Conservation (phyloP, 2,888 invertebrate genomes). For the Horisme vitalbata region DNA sequence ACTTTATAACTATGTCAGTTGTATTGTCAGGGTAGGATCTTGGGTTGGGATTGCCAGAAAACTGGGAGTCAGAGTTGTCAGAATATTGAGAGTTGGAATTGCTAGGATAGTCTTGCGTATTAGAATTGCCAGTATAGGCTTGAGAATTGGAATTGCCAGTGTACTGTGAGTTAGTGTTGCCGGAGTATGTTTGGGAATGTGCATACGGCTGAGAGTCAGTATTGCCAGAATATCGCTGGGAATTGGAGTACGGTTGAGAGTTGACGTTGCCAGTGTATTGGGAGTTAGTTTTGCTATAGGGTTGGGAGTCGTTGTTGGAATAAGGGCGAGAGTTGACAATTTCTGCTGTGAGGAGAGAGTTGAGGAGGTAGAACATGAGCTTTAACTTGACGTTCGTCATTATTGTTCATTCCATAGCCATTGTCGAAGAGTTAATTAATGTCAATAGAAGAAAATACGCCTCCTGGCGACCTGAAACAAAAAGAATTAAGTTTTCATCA, state of each 20-base stretch:
- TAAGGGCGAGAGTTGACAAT: slow-evolving; percentile 68
- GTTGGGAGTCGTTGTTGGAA: slow-evolving; percentile 1
- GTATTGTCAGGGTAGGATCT: slow-evolving; percentile 15
- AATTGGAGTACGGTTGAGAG: slow-evolving; percentile 34
- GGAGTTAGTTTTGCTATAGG: slow-evolving; percentile 1
- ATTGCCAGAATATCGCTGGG: slow-evolving; percentile 50
- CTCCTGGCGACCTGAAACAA: slow-evolving; percentile 50
- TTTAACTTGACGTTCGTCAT: slow-evolving; percentile 80
- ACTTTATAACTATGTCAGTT: slow-evolving; percentile 55
- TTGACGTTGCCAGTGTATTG: slow-evolving; percentile 16
- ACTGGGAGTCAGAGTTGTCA: background rate
- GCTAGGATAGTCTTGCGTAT: slow-evolving; percentile 4
- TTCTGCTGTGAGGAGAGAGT: slow-evolving; percentile 64
- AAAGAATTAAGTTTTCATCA: slow-evolving; percentile 38
- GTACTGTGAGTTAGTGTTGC: slow-evolving; percentile 10
- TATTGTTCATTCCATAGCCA: slow-evolving; percentile 50
- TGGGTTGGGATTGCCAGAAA: slow-evolving; percentile 1
- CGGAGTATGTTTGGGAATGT: slow-evolving; percentile 7
- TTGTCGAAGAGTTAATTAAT: slow-evolving; percentile 21
- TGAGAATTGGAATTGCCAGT: slow-evolving; percentile 10
- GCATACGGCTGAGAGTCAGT: slow-evolving; percentile 17
- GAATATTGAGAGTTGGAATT: slow-evolving; percentile 7
- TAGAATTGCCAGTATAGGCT: slow-evolving; percentile 3
- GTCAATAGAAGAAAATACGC: slow-evolving; percentile 34
- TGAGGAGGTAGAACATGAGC: slow-evolving; percentile 71